phyloP scores from a whole-genome alignment of 2,113 vertebrate species.

The Potamarius usumacintae region DNA sequence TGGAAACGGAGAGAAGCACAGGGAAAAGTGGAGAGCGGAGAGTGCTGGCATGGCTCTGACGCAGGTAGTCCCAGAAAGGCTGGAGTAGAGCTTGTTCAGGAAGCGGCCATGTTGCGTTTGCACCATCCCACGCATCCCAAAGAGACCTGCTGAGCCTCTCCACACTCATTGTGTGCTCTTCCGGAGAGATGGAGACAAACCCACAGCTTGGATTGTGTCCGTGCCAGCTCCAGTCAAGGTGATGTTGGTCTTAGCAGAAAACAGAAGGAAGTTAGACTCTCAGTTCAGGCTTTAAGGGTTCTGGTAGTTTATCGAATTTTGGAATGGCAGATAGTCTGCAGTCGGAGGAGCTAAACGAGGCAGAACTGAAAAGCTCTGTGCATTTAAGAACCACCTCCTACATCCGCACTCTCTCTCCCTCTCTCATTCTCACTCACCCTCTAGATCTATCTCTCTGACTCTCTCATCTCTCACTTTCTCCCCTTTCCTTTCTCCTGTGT shows the following conservation, averaged over 20 bases:
- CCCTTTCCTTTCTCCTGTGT: constrained; percentile 4
- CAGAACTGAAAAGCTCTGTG: constrained; percentile 63
- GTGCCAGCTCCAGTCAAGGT: constrained; percentile 8
- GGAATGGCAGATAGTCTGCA: constrained; percentile 61
- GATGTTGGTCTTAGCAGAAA: constrained; percentile 26
- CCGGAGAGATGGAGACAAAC: constrained; percentile 17
- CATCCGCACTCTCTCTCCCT: constrained; percentile 52
- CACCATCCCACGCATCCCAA: constrained; percentile 60
- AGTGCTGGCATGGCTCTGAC: constrained; percentile 69
- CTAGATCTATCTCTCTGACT: constrained; percentile 17
- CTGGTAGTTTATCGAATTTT: constrained; percentile 30
- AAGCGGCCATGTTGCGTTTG: constrained; percentile 63
- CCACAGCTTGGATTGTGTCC: constrained; percentile 13
- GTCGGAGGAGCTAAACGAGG: constrained; percentile 67
- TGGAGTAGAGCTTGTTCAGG: constrained; percentile 67
- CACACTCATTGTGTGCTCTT: constrained; percentile 38
- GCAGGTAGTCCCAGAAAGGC: constrained; percentile 76
- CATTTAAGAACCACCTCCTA: constrained; percentile 74
- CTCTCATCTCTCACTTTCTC: constrained; percentile 28
- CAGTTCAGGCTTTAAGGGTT: not conserved
- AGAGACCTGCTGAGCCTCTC: constrained; percentile 45
- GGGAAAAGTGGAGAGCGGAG: constrained; percentile 77
- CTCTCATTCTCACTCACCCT: constrained; percentile 20
- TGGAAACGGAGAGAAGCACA: constrained; percentile 71
- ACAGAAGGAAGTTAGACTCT: constrained; percentile 14